Percentiles rank a stretch among this genome's conserved stretches.
Conservation (phyloP, 2,797 vertebrate species). For the Cyprinella venusta region DNA sequence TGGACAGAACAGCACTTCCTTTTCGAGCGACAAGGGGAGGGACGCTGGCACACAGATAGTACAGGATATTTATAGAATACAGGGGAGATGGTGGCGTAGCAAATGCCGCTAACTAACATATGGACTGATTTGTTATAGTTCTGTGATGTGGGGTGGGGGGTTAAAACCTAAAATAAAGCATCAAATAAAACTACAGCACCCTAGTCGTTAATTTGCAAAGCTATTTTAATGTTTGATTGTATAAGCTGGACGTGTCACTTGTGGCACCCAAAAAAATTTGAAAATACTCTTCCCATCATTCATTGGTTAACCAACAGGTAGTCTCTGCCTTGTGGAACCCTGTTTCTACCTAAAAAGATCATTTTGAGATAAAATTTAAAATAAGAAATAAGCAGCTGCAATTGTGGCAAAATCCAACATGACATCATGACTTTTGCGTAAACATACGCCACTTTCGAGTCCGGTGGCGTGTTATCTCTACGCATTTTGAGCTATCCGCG, state of each 20-base stretch:
- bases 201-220: background rate
- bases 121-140: slow-evolving; percentile 53
- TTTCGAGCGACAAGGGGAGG: slow-evolving; percentile 47
- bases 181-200: background rate
- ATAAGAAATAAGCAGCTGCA: background rate
- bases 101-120: slow-evolving; percentile 53
- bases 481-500: too few species aligned
- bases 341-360: too few species aligned
- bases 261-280: background rate
- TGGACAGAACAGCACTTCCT: slow-evolving; percentile 55
- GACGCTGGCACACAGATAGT: slow-evolving; percentile 53
- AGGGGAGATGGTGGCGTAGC: slow-evolving; percentile 43
- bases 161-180: background rate
- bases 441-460: too few species aligned
- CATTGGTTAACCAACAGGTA: background rate
- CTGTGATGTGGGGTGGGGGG: background rate
- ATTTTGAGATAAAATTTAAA: background rate
- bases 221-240: background rate
- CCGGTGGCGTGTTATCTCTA: too few species aligned
- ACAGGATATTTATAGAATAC: slow-evolving; percentile 58
- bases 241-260: background rate
- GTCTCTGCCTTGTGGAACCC: background rate
- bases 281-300: background rate
- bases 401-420: background rate
- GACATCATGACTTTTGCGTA: too few species aligned